Percentiles rank a stretch among this genome's conserved stretches.
Evolutionary conservation across 2,888 invertebrate genomes (phyloP).

Genomic region (Drosophila parthenogenetica): DNA sequence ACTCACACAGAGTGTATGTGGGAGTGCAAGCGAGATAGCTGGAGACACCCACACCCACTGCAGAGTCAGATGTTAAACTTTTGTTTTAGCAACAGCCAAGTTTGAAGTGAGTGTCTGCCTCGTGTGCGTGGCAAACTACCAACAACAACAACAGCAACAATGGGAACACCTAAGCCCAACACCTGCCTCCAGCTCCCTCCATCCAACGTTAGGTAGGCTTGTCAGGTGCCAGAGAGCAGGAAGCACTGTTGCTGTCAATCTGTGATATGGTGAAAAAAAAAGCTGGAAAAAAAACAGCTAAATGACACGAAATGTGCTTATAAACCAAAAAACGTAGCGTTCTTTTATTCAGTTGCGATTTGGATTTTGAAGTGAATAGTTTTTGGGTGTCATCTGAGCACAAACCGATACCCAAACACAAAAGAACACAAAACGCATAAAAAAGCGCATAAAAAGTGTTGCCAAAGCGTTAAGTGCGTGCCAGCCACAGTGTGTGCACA

Average conservation of each 20-base stretch:
- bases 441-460: constrained; percentile 30
- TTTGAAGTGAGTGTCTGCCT: constrained; percentile 59
- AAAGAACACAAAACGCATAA: constrained; percentile 5
- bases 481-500: constrained; percentile 33
- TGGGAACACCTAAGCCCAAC: constrained; percentile 38
- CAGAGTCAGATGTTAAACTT: constrained; percentile 68
- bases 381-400: constrained; percentile 23
- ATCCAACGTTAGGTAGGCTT: constrained; percentile 20
- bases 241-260: constrained; percentile 74
- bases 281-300: constrained; percentile 37
- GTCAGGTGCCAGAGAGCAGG: constrained; percentile 58
- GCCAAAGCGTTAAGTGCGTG: constrained; percentile 41
- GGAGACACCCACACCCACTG: constrained; percentile 22
- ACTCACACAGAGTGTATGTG: constrained; percentile 23
- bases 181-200: background rate
- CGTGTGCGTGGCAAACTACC: constrained; percentile 68
- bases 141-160: constrained; percentile 16
- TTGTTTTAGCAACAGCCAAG: constrained; percentile 79
- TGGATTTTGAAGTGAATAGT: constrained; percentile 75
- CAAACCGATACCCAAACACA: background rate
- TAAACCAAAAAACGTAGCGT: constrained; percentile 65
- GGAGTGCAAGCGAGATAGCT: constrained; percentile 13
- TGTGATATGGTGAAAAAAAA: constrained; percentile 62
- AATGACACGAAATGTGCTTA: constrained; percentile 79
- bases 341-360: constrained; percentile 70